Conservation (phyloP, 2,797 vertebrate genomes). For the Chrosomus eos region DNA sequence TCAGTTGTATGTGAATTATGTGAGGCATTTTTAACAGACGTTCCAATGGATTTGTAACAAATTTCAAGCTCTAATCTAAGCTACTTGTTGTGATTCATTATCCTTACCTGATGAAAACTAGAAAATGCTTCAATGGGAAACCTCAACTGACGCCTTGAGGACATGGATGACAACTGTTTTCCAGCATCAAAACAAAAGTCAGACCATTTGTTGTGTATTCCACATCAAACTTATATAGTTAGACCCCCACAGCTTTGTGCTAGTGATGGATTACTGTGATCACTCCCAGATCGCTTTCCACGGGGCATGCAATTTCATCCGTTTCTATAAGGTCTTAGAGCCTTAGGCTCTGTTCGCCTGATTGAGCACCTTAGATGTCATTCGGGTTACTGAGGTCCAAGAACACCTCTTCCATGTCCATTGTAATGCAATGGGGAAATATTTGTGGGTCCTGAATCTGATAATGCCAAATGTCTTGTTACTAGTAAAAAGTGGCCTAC, state of each 20-base stretch:
- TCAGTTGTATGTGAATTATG: slow-evolving; percentile 2
- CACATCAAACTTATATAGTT: neutral
- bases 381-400: neutral
- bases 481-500: no score
- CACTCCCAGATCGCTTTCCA: slow-evolving; percentile 38
- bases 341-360: slow-evolving; percentile 14
- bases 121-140: neutral
- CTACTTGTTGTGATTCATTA: neutral
- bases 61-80: slow-evolving; percentile 10
- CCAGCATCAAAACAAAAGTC: slow-evolving; percentile 11
- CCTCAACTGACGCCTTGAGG: neutral
- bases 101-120: slow-evolving; percentile 3
- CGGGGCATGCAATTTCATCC: slow-evolving; percentile 21
- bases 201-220: slow-evolving; percentile 12
- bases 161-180: slow-evolving; percentile 32
- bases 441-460: no score
- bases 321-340: slow-evolving; percentile 1
- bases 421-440: no score
- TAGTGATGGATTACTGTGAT: slow-evolving; percentile 40
- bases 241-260: neutral
- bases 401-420: slow-evolving; percentile 2
- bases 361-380: slow-evolving; percentile 16
- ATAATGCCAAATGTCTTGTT: no score
- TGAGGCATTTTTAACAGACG: slow-evolving; percentile 14
- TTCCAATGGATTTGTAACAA: slow-evolving; percentile 13